Evolutionary conservation across 2,113 vertebrate species (phyloP), one percentile per base, ranked within the genome.

Genomic region (Spermophilus dauricus): DNA sequence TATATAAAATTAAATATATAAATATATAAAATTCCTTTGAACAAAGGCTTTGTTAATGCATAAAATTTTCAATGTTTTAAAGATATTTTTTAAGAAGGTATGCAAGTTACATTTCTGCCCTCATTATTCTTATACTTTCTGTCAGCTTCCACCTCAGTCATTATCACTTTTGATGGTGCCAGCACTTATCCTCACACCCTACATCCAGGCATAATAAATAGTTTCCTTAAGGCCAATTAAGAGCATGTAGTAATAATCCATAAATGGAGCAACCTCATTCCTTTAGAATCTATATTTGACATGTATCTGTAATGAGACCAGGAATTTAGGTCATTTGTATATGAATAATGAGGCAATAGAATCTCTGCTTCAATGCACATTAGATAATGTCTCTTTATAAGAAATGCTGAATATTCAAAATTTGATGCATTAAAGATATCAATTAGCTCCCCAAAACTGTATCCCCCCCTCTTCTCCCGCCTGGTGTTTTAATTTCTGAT

Each of bases 211-310:
- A 81, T 26, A 42, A 76, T 77, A 90, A 90, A 72, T 61, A 67
- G 11, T 51, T 93, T 96, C 37, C 20, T 94, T 69, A 81, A 94
- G 26, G 26, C 11, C 73, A 39, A 58, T 48, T 80, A 97, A 77
- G 30, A 91, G 3, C n/a, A 70, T 56, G 3, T 22, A 42, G 26
- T 89, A 88, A 67, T 70, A 92, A 53, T 16, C 13, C 18, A 67
- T 53, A 97, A 96, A 20, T 83, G 69, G 56, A 30, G 4, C 77
- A 96, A 70, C 39, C 53, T 91, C 18, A 78, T 94, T 95, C 42
- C 24, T 78, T 89, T 89, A 92, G 4, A 91, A 67, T 80, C 76
- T 97, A 34, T 90, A 89, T 86, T 91, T 89, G 76, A 91, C 8
- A 4, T 7, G 14, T 0, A 78, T 61, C 0, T 13, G 10, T 53